Evolutionary conservation across 1,140 invertebrate genomes (phyloP), one percentile per base, ranked within the genome.

Genomic region (Apis cerana): DNA sequence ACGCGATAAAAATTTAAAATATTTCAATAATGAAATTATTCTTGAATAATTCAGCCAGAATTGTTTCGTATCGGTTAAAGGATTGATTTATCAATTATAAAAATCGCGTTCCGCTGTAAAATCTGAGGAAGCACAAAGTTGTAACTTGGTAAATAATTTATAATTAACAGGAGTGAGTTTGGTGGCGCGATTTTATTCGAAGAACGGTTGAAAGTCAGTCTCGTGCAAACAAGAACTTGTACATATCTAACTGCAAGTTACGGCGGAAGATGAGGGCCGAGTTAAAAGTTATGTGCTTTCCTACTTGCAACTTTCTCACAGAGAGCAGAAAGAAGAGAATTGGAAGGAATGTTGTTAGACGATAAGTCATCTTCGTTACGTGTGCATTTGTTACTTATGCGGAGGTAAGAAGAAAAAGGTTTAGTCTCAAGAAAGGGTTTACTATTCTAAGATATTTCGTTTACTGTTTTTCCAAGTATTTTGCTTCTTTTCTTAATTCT

Each of bases 231-330:
- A 75, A 74, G 52, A 68, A 70, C 58, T 74, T 56, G 52, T 48
- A 75, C n/a, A 70, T 58, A 85, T 62, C 65, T 79, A 71, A 76
- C 54, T 58, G 74, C 65, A 27, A 82, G 56, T 65, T 74, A 65
- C 23, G 50, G 48, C 17, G 71, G 27, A 75, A 27, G 59, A 50
- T 33, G 67, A 27, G 52, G 27, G 21, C 10, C 56, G 61, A 83
- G 76, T 83, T 71, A 83, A 86, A 87, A 87, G 71, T 86, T 80
- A 70, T 76, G 61, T 13, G 71, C 68, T 78, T 65, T 48, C 62
- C 12, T 76, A 33, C 75, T 68, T 23, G 67, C 62, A 50, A 83
- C 27, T 70, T 83, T 68, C 65, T 58, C 15, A 8, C 50, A n/a
- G 43, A n/a, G 43, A 59, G 21, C 2, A 33, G 33, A 54, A 77